A percentile compares a stretch with the other conserved stretches of the same genome.
phyloP scores from a whole-genome alignment of 2,888 invertebrate genomes.

The Epinotia bilunana region DNA sequence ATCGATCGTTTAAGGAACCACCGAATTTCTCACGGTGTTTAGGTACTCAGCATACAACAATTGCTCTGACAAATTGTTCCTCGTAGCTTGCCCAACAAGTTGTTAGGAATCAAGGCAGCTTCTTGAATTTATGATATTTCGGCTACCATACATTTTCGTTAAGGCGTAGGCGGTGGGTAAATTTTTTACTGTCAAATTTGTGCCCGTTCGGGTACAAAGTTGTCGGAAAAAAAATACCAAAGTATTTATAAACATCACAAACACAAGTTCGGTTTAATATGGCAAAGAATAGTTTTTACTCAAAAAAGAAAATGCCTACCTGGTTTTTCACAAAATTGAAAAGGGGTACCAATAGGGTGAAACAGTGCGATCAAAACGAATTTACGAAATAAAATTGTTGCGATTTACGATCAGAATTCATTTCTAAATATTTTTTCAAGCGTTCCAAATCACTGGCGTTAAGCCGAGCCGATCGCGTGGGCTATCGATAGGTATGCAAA shows the following conservation, averaged over 20 bases:
- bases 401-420: no score
- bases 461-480: slow-evolving; percentile 48
- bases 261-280: background rate
- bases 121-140: background rate
- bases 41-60: background rate
- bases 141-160: background rate
- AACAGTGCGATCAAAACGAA: no score
- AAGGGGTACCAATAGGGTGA: no score
- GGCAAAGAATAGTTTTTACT: background rate
- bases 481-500: slow-evolving; percentile 74
- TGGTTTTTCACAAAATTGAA: no score
- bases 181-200: background rate
- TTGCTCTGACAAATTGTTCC: slow-evolving; percentile 7
- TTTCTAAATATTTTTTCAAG: background rate
- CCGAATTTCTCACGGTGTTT: slow-evolving; percentile 19
- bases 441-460: slow-evolving; percentile 3
- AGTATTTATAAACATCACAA: background rate
- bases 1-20: slow-evolving; percentile 16
- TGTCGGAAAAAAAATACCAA: no score
- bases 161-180: background rate
- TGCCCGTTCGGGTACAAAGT: no score
- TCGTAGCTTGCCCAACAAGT: slow-evolving; percentile 1
- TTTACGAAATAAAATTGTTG: no score
- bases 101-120: slow-evolving; percentile 3
- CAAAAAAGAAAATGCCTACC: background rate